phyloP scores from a whole-genome alignment of 1,140 invertebrate genomes.

The Cheumatopsyche charites region DNA sequence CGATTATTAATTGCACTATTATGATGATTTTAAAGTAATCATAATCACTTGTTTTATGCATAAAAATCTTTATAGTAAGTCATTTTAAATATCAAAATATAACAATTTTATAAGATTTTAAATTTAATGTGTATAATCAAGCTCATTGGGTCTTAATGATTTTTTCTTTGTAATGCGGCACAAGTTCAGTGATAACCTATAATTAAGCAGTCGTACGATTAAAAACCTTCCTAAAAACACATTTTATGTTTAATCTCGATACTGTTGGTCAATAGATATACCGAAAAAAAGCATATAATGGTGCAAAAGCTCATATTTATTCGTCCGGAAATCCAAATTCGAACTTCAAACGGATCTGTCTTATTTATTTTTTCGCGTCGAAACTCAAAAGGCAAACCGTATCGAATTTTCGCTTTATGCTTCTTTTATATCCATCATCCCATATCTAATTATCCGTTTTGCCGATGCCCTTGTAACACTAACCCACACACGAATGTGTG shows the following conservation, averaged over 20 bases:
- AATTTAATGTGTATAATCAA: no score
- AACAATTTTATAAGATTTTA: no score
- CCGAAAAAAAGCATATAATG: no score
- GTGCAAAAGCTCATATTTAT: background rate
- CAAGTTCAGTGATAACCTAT: slow-evolving; percentile 41
- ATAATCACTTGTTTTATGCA: no score
- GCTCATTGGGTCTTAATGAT: no score
- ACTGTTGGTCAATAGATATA: no score
- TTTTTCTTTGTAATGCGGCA: slow-evolving; percentile 15
- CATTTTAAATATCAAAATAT: no score
- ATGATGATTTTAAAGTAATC: no score
- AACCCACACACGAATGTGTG: slow-evolving; percentile 35
- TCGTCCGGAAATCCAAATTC: background rate
- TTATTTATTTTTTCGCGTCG: background rate
- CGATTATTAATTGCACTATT: no score
- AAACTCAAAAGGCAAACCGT: slow-evolving; percentile 39
- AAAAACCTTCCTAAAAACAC: background rate
- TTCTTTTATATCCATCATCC: slow-evolving; percentile 35
- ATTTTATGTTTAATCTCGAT: background rate
- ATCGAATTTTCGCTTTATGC: slow-evolving; percentile 36
- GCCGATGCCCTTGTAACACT: slow-evolving; percentile 39
- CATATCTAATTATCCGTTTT: slow-evolving; percentile 43
- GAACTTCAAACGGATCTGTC: slow-evolving; percentile 7
- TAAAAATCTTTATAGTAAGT: no score
- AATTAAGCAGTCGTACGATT: slow-evolving; percentile 35